Evolutionary conservation across 2,888 invertebrate genomes (phyloP).

Genomic region (Pteria penguin): DNA sequence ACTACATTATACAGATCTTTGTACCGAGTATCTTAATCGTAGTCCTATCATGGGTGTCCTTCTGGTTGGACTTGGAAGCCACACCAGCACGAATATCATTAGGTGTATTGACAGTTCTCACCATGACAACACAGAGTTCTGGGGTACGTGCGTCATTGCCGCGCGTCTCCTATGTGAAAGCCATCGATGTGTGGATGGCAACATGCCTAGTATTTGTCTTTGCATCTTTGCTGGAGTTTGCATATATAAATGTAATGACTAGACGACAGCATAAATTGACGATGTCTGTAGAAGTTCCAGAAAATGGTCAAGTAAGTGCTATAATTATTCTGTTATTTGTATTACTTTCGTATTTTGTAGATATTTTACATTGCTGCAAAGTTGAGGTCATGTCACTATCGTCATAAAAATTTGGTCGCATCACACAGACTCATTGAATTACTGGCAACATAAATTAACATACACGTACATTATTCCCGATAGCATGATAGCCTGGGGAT

Average conservation of each 20-base stretch:
- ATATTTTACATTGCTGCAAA: too few species aligned
- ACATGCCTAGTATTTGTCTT: slow-evolving; percentile 49
- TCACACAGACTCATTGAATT: too few species aligned
- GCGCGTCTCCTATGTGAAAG: slow-evolving; percentile 70
- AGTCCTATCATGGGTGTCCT: slow-evolving; percentile 86
- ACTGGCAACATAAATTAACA: too few species aligned
- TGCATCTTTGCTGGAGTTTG: slow-evolving; percentile 47
- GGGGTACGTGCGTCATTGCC: slow-evolving; percentile 68
- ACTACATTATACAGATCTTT: slow-evolving; percentile 83
- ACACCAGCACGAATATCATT: slow-evolving; percentile 69
- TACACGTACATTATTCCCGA: too few species aligned
- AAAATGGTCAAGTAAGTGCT: too few species aligned
- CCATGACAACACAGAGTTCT: slow-evolving; percentile 73
- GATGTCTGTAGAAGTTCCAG: too few species aligned
- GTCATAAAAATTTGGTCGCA: too few species aligned
- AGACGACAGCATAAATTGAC: slow-evolving; percentile 5
- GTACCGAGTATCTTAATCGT: slow-evolving; percentile 82
- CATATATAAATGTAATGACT: slow-evolving; percentile 45
- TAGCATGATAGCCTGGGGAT: too few species aligned
- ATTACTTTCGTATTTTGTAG: too few species aligned
- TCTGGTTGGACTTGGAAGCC: slow-evolving; percentile 79
- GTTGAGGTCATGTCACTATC: too few species aligned
- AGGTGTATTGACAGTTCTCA: slow-evolving; percentile 66
- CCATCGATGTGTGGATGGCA: slow-evolving; percentile 54
- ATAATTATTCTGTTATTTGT: too few species aligned